Conservation (phyloP, 2,113 vertebrate genomes). For the Pterocles gutturalis region DNA sequence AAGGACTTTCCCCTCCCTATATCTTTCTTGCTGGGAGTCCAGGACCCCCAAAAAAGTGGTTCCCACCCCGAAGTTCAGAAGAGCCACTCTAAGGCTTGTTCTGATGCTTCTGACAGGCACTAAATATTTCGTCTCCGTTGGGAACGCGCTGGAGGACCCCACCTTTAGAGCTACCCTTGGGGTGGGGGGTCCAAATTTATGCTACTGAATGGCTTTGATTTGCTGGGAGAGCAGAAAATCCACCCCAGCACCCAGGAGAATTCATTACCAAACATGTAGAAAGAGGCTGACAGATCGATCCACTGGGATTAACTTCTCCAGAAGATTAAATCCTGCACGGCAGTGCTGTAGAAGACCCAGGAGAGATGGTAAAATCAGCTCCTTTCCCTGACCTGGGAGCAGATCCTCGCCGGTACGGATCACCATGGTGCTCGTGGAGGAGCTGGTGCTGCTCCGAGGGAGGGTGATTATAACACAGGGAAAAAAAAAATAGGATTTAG, state of each 20-base stretch:
- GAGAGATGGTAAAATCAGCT: neutral
- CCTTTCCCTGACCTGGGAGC: neutral
- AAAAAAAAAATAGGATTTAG: neutral
- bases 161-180: neutral
- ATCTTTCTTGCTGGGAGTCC: neutral
- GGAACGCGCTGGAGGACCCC: neutral
- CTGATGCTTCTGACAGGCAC: neutral
- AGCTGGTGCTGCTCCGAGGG: accelerated
- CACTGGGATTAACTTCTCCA: accelerated
- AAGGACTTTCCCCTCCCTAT: neutral
- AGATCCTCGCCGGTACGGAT: accelerated
- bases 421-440: accelerated
- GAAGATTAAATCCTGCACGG: neutral
- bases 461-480: accelerated
- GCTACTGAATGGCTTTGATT: neutral
- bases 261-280: neutral
- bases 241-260: neutral
- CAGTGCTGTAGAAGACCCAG: neutral
- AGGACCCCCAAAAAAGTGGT: slow-evolving; percentile 8
- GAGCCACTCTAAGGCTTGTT: neutral
- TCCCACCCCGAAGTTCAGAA: neutral
- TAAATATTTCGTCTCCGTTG: neutral
- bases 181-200: neutral
- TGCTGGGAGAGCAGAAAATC: neutral
- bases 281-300: neutral